Conservation (phyloP, 2,797 vertebrate species). For the Brotogeris chrysoptera region DNA sequence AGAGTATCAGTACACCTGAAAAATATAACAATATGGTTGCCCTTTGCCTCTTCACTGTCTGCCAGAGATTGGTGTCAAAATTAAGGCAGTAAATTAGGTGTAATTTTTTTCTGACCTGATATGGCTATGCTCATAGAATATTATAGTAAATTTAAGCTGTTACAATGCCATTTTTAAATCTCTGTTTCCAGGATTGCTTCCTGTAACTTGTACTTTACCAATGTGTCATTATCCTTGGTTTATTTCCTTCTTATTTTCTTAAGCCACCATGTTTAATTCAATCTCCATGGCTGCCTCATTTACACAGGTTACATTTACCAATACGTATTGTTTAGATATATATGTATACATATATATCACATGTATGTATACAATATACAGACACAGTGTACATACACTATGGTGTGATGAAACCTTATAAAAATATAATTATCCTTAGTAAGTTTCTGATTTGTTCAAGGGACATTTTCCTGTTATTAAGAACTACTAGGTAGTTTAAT, state of each 20-base stretch:
- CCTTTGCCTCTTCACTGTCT: neutral
- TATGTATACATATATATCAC: rapidly evolving
- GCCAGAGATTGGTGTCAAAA: neutral
- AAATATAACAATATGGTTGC: neutral
- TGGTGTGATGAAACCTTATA: neutral
- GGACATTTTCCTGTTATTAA: neutral
- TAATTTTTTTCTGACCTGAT: neutral
- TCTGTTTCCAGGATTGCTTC: neutral
- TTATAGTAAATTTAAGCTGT: neutral
- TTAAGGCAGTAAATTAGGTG: neutral
- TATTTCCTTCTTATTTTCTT: neutral
- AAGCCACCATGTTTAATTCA: neutral
- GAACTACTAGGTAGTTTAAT: neutral
- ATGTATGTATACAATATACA: no score
- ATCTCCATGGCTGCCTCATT: neutral
- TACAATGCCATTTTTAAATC: neutral
- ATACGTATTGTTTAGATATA: neutral
- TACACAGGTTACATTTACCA: neutral
- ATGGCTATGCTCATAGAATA: neutral
- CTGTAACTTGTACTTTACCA: neutral
- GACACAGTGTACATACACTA: neutral
- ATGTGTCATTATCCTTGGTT: neutral
- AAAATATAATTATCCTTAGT: neutral
- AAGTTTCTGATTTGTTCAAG: neutral
- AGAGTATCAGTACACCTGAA: neutral